Evolutionary conservation across 2,113 vertebrate species (phyloP).

Genomic region (Anoplopoma fimbria): DNA sequence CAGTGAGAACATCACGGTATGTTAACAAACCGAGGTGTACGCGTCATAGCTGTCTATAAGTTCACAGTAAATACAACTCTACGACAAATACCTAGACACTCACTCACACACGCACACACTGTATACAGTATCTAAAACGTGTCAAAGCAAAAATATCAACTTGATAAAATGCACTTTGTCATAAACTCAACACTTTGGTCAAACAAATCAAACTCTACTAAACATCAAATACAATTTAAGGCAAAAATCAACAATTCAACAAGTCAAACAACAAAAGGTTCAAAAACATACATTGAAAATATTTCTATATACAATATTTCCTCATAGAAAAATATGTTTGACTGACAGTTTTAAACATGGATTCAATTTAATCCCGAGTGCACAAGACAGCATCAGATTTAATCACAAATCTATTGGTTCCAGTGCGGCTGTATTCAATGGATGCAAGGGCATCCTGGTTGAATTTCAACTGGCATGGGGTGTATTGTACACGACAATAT

Average conservation of each 20-base stretch:
- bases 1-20: slow-evolving; percentile 36
- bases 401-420: slow-evolving; percentile 57
- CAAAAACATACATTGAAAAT: slow-evolving; percentile 77
- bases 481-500: slow-evolving; percentile 47
- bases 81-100: slow-evolving; percentile 46
- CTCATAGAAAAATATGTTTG: slow-evolving; percentile 82
- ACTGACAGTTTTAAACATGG: slow-evolving; percentile 67
- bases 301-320: slow-evolving; percentile 78
- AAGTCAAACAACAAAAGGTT: slow-evolving; percentile 66
- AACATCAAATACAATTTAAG: slow-evolving; percentile 78
- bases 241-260: slow-evolving; percentile 73
- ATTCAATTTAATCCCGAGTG: slow-evolving; percentile 49
- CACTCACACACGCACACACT: slow-evolving; percentile 10
- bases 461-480: slow-evolving; percentile 16
- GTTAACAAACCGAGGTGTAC: slow-evolving; percentile 25
- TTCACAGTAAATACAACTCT: slow-evolving; percentile 56
- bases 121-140: slow-evolving; percentile 38
- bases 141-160: slow-evolving; percentile 49
- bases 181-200: slow-evolving; percentile 85
- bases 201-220: slow-evolving; percentile 76
- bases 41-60: slow-evolving; percentile 10
- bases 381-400: slow-evolving; percentile 63
- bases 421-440: slow-evolving; percentile 46
- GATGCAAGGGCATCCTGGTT: slow-evolving; percentile 28
- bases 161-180: slow-evolving; percentile 80